A percentile compares a stretch with the other conserved stretches of the same genome.
These are phyloP conservation scores for Alviniconcha marisindica DNA, from an alignment of 1,140 invertebrate genomes.

Conservation along the genomic window DNA sequence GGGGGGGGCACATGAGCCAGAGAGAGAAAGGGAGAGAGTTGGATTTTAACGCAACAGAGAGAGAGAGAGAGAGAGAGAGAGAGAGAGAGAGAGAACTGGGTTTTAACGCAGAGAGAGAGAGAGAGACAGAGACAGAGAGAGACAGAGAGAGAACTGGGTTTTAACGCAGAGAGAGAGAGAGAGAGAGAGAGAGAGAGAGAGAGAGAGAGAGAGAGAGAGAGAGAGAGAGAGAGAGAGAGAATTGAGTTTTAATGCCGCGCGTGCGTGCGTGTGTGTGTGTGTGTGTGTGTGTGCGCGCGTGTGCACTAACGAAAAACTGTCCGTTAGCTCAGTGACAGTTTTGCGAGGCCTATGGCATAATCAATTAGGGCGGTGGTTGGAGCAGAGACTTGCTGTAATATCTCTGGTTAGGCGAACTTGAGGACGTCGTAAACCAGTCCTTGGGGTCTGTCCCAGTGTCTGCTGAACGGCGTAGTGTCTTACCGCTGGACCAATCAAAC, in stretches of 20 bases:
- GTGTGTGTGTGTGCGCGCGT: neutral
- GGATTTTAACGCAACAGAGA: neutral
- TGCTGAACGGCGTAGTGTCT: too few species aligned
- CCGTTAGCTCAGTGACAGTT: too few species aligned
- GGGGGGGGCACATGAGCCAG: too few species aligned
- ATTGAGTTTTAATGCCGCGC: neutral
- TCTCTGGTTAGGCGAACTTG: too few species aligned
- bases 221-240: slow-evolving; percentile 16
- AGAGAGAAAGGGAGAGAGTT: neutral
- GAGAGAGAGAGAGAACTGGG: neutral
- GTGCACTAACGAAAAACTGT: neutral
- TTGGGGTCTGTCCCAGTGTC: too few species aligned
- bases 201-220: neutral
- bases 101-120: slow-evolving; percentile 6
- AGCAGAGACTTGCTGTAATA: too few species aligned
- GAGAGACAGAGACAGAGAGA: slow-evolving; percentile 20
- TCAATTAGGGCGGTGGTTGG: too few species aligned
- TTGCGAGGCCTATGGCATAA: too few species aligned
- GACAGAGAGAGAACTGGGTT: neutral
- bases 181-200: neutral
- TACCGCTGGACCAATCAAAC: too few species aligned
- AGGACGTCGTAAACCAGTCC: neutral
- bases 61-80: slow-evolving; percentile 14
- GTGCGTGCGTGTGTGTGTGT: neutral
- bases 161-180: neutral